These are phyloP conservation scores for Acanthococcus lagerstroemiae DNA, from an alignment of 2,888 invertebrate genomes.

Conservation along the genomic window DNA sequence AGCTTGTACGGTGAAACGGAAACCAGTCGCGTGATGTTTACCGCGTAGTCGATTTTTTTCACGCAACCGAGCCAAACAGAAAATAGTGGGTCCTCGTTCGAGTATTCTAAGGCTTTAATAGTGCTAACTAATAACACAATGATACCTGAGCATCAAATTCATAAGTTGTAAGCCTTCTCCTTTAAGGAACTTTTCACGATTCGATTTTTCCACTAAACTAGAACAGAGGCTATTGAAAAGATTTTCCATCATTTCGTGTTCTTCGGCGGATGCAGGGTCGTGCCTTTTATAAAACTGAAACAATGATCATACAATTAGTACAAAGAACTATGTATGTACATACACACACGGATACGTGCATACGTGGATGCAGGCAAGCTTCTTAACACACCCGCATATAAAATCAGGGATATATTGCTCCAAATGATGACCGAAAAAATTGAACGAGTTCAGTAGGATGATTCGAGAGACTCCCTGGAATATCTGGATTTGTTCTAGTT, in stretches of 20 bases:
- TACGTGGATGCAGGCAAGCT: too few relatives aligned
- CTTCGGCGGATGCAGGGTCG: slow-evolving; percentile 82
- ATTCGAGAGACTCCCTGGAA: too few relatives aligned
- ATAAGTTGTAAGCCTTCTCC: slow-evolving; percentile 97
- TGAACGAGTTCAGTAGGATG: too few relatives aligned
- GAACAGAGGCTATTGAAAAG: slow-evolving; percentile 93
- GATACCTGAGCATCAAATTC: slow-evolving; percentile 91
- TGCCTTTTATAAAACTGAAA: slow-evolving; percentile 82
- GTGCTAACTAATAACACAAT: too few relatives aligned
- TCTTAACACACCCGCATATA: too few relatives aligned
- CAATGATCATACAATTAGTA: not conserved
- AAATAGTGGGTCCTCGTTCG: not conserved
- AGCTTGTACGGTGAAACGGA: too few relatives aligned
- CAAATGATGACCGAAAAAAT: too few relatives aligned
- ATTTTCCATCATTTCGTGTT: slow-evolving; percentile 98
- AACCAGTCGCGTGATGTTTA: not conserved
- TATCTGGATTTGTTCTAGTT: too few relatives aligned
- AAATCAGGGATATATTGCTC: too few relatives aligned
- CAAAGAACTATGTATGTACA: not conserved
- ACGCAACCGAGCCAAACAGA: not conserved
- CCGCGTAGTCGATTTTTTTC: not conserved
- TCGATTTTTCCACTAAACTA: slow-evolving; percentile 74
- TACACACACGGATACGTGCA: not conserved
- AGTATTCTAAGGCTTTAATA: not conserved
- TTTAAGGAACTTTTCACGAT: slow-evolving; percentile 82